Base-by-base conservation (phyloP, 2,797 vertebrate species). In the Galagoides demidoff region DNA sequence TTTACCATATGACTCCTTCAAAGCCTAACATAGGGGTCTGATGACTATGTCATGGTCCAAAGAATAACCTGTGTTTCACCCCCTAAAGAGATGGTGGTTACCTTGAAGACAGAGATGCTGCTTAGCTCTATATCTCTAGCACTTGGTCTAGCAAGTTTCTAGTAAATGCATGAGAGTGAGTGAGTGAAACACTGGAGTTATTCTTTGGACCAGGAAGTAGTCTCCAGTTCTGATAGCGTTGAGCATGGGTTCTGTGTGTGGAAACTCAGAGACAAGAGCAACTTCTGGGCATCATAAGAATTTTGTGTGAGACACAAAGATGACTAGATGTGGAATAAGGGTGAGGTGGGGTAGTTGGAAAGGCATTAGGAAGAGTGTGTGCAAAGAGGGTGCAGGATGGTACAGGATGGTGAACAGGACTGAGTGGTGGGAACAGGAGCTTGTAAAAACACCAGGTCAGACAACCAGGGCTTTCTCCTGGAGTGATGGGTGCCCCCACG, bases 391-490 rank as follows among this genome's bases (percentile, higher is more conserved):
- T 43, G 39, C 52, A 43, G 31, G 13, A 7, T 1, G 3, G 79
- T 11, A 10, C 52, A 43, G 29, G 17, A 7, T 1, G 3, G 79
- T 11, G 16, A 31, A 29, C 0, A 16, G 52, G 29, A 3, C 34
- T 61, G 16, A n/a, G 61, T 14, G 10, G 29, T 17, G 3, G 68
- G 39, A 85, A 59, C 45, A 31, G 61, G 43, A 49, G 31, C 31
- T 92, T 73, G 4, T 64, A 61, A 57, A 61, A 57, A 55, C 45
- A 31, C 68, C 57, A 12, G 59, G 57, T 73, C 77, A 64, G 89
- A 55, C 29, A 55, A 43, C 10, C 52, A 49, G 29, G 27, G 23
- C 71, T 97, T 83, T 95, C 81, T 76, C n/a, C 22, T 74, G 31
- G 34, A 77, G 34, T 12, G 43, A 45, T 19, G 17, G 22, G 63